A percentile compares a stretch with the other conserved stretches of the same genome.
Conservation (phyloP, 2,113 vertebrate species). For the Chaetodon auriga region DNA sequence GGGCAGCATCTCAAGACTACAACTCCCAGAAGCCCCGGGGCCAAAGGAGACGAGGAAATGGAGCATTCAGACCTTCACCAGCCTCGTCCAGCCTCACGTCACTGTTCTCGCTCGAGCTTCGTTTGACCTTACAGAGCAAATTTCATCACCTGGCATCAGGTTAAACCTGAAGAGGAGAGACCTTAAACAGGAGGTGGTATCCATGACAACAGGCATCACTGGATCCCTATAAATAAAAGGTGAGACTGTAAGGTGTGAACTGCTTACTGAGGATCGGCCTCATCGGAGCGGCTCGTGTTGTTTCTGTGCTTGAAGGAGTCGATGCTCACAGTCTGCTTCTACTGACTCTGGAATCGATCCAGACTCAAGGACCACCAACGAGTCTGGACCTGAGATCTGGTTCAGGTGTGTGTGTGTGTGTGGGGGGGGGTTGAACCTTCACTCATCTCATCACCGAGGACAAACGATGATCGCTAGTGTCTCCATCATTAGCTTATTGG, state of each 20-base stretch:
- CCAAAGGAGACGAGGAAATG: background rate
- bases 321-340: too few relatives aligned
- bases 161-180: conserved; percentile 7
- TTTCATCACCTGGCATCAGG: background rate
- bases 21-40: conserved; percentile 31
- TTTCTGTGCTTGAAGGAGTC: background rate
- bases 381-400: conserved; percentile 21
- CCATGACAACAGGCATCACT: conserved; percentile 43
- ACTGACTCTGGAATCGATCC: background rate
- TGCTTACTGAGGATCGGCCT: too few relatives aligned
- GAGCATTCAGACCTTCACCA: too few relatives aligned
- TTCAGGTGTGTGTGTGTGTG: too few relatives aligned
- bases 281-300: background rate
- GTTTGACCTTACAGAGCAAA: background rate
- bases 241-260: background rate
- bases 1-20: conserved; percentile 2
- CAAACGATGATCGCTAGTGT: conserved; percentile 44
- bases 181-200: conserved; percentile 2
- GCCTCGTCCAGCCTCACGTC: too few relatives aligned
- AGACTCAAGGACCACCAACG: conserved; percentile 31
- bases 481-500: conserved; percentile 61
- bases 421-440: background rate
- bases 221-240: background rate
- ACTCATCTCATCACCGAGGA: conserved; percentile 3
- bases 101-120: background rate